Percentiles rank a stretch among this genome's conserved stretches.
These are phyloP conservation scores for Allacma fusca DNA, from an alignment of 2,888 invertebrate genomes.

Conservation along the genomic window DNA sequence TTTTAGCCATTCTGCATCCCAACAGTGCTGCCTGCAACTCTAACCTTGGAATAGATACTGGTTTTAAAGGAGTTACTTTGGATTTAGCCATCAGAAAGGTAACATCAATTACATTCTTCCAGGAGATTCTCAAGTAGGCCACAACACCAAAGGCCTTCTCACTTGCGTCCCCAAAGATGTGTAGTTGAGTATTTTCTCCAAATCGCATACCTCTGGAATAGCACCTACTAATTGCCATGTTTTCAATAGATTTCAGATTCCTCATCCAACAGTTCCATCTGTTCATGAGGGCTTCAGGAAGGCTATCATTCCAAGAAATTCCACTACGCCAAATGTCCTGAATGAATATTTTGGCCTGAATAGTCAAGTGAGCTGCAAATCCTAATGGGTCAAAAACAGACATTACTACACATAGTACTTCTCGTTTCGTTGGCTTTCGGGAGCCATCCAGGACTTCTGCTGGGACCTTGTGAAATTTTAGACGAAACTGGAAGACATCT, in stretches of 20 bases:
- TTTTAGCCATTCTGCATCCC: conserved; percentile 33
- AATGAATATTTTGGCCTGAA: conserved; percentile 60
- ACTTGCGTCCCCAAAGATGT: neutral
- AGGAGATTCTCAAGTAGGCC: too few relatives aligned
- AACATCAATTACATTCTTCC: too few relatives aligned
- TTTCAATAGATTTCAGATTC: conserved; percentile 20
- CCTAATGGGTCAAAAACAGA: conserved; percentile 62
- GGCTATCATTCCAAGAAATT: conserved; percentile 61
- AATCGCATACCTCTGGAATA: neutral
- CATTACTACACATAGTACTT: conserved; percentile 57
- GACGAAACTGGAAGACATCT: neutral
- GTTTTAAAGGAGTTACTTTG: conserved; percentile 46
- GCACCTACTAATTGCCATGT: neutral
- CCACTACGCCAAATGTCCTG: conserved; percentile 61
- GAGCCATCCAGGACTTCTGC: neutral
- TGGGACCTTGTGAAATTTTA: conserved; percentile 17
- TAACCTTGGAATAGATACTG: conserved; percentile 48
- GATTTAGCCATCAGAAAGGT: conserved; percentile 23
- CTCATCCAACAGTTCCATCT: conserved; percentile 49
- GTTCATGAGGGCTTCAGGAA: conserved; percentile 9
- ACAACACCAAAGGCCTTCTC: neutral
- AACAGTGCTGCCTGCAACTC: too few relatives aligned
- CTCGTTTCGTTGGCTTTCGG: conserved; percentile 59
- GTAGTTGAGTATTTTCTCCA: neutral
- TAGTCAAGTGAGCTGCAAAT: conserved; percentile 57